phyloP scores from a whole-genome alignment of 2,113 vertebrate species.

The Bubo bubo region DNA sequence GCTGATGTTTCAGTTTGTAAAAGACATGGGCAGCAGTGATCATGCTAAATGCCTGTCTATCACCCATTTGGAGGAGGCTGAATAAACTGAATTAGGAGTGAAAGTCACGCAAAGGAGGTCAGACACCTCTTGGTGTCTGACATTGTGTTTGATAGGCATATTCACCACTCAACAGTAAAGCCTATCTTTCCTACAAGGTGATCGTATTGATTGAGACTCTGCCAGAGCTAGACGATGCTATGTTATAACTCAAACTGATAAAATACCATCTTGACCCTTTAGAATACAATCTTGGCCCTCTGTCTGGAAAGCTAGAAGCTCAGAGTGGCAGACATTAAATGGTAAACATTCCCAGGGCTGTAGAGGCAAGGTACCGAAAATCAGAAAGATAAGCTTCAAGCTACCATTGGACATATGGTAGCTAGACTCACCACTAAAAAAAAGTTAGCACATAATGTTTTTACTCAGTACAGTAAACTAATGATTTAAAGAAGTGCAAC shows the following conservation, averaged over 20 bases:
- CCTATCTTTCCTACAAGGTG: not conserved
- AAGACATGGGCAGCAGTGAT: not conserved
- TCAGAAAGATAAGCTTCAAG: not conserved
- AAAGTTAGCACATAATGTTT: not conserved
- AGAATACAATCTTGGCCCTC: not conserved
- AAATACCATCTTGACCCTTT: not conserved
- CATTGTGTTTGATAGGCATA: not conserved
- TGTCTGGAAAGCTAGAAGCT: not conserved
- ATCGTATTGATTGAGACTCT: not conserved
- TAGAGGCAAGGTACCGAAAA: not conserved
- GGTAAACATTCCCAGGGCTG: not conserved
- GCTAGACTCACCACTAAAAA: not conserved
- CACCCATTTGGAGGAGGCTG: not conserved
- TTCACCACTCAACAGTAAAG: not conserved
- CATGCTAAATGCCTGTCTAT: not conserved
- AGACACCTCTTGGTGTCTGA: not conserved
- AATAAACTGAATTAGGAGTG: not conserved
- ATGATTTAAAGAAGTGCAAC: not conserved
- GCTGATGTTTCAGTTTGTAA: not conserved
- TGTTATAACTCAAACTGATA: not conserved
- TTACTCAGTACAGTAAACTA: not conserved
- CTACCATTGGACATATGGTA: not conserved
- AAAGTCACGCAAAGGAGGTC: not conserved
- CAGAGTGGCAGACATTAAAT: not conserved
- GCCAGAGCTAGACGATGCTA: not conserved